These are phyloP conservation scores for Hypotaenidia okinawae DNA, from an alignment of 2,797 vertebrate genomes.

Conservation along the genomic window DNA sequence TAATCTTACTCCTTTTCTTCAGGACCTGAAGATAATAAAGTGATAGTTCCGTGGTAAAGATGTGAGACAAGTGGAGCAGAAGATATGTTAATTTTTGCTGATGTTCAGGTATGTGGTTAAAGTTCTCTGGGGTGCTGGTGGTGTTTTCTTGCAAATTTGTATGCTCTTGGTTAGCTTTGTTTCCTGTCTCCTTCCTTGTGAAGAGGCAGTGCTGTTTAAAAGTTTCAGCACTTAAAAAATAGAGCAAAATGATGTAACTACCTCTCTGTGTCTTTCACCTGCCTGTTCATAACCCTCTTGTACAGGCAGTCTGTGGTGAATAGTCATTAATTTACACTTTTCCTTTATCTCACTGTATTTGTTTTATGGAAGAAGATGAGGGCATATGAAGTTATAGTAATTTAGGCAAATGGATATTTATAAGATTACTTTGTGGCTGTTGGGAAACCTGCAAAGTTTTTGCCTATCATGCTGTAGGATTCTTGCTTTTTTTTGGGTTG, in stretches of 20 bases:
- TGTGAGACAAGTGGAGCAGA: accelerated
- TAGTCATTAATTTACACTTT: accelerated
- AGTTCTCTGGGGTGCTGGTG: not conserved
- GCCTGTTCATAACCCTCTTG: not conserved
- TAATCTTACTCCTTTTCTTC: accelerated
- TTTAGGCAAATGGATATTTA: not conserved
- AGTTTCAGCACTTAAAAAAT: accelerated
- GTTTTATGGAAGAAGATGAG: not conserved
- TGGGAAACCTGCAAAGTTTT: not conserved
- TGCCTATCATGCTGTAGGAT: accelerated
- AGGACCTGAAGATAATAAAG: not conserved
- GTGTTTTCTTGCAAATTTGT: not conserved
- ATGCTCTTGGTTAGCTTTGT: not conserved
- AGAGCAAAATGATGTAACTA: not conserved
- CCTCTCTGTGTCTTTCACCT: not conserved
- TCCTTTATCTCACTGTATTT: accelerated
- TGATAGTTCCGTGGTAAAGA: not conserved
- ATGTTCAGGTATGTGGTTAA: not conserved
- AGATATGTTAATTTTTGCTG: not conserved
- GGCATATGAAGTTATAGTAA: not conserved
- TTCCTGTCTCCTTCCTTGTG: not conserved
- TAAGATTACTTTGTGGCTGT: not conserved
- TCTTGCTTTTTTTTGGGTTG: not conserved
- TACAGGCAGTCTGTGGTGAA: not conserved
- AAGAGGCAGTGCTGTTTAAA: not conserved